Base-by-base conservation (phyloP, 2,797 vertebrate genomes). In the Moxostoma hubbsi region DNA sequence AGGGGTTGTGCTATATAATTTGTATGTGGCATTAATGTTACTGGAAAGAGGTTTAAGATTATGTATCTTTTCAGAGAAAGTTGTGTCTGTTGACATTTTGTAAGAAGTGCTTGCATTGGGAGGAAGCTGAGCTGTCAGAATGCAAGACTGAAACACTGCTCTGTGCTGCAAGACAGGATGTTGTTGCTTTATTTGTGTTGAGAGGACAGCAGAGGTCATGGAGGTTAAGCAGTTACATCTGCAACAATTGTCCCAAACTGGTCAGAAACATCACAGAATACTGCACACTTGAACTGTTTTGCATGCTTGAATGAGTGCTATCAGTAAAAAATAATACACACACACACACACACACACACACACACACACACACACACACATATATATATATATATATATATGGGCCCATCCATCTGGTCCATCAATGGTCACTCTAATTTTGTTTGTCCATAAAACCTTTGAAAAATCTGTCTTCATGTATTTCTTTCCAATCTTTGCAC, bases 151-250 rank as follows among this genome's bases (percentile, higher is more conserved):
- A 57, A 54, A 75, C 9, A 36, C 65, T 59, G 51, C 71, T 47
- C 77, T 69, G 88, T 83, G 87, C 83, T 70, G 81, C 66, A 9
- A 81, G 82, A 90, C 92, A 92, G 92, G 94, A 94, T 94, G 93
- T 92, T 90, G 91, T 91, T 88, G 83, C 92, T 93, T 92, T 90
- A 93, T 94, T 93, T 92, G 91, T 89, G 87, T 88, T 87, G 87
- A 87, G 87, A 83, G 91, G 90, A 93, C 90, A 90, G 90, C 89
- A 82, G 89, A 90, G 92, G 90, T 91, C 88, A 50, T 51, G 7
- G 81, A 88, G 91, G 92, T 93, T 92, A 93, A 93, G 88, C 90
- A 63, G 84, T 90, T 90, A 91, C 92, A 93, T 94, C 92, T 94
- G 91, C 88, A 88, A 84, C 18, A 12, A 85, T 86, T 81, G 86